Evolutionary conservation across 2,888 invertebrate genomes (phyloP).

Genomic region (Oscheius sp.): DNA sequence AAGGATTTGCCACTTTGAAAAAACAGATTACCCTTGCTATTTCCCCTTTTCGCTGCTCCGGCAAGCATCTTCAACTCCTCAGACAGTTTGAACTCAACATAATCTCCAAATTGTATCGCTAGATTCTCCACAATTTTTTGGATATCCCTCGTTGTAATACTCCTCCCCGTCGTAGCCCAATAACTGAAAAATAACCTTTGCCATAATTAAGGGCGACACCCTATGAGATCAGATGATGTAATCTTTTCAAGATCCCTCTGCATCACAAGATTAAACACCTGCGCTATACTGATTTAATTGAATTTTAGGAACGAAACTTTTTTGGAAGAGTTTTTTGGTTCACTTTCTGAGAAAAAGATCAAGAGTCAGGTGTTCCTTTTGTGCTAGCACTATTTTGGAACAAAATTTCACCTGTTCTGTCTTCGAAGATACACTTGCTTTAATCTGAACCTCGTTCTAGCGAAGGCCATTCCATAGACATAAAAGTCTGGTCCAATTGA

Average conservation of each 20-base stretch:
- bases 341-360: too few species aligned
- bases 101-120: constrained; percentile 36
- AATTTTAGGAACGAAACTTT: too few species aligned
- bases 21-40: constrained; percentile 1
- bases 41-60: constrained; percentile 7
- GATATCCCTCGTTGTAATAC: constrained; percentile 49
- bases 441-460: constrained; percentile 54
- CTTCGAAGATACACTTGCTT: constrained; percentile 55
- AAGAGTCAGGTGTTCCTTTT: too few species aligned
- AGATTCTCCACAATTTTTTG: constrained; percentile 52
- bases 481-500: constrained; percentile 40
- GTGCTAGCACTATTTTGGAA: too few species aligned
- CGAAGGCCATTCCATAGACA: constrained; percentile 54
- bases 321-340: too few species aligned
- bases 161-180: constrained; percentile 52
- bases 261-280: too few species aligned
- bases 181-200: constrained; percentile 40
- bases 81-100: constrained; percentile 38
- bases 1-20: neutral
- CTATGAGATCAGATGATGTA: too few species aligned
- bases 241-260: too few species aligned
- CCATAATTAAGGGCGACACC: too few species aligned
- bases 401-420: constrained; percentile 37
- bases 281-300: too few species aligned
- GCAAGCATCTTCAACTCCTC: constrained; percentile 36